Conservation (phyloP, 2,113 vertebrate species). For the Vimba vimba region DNA sequence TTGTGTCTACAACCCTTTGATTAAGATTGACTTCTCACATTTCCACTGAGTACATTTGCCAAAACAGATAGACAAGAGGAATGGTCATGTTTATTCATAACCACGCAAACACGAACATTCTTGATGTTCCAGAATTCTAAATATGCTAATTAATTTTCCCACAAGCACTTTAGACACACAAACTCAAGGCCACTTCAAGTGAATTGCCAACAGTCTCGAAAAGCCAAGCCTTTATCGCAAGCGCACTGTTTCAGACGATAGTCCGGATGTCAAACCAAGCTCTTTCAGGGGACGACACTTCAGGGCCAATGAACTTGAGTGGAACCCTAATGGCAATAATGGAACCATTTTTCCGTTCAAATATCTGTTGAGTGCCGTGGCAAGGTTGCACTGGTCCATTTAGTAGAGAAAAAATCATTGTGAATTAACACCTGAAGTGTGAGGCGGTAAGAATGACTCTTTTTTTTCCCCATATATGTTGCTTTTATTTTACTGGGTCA, state of each 20-base stretch:
- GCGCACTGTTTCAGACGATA: neutral
- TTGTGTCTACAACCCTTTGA: slow-evolving; percentile 38
- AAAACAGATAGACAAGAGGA: slow-evolving; percentile 35
- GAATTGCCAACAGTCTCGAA: slow-evolving; percentile 9
- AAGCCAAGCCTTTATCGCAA: slow-evolving; percentile 35
- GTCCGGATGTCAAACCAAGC: slow-evolving; percentile 35
- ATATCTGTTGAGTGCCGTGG: neutral
- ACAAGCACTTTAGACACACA: slow-evolving; percentile 19
- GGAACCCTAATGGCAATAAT: slow-evolving; percentile 30
- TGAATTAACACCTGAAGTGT: neutral
- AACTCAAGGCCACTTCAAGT: slow-evolving; percentile 30
- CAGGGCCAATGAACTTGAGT: slow-evolving; percentile 40
- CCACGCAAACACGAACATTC: neutral
- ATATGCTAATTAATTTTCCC: slow-evolving; percentile 41
- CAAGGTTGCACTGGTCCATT: neutral
- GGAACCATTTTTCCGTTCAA: neutral
- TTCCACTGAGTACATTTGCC: slow-evolving; percentile 30
- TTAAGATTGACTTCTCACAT: slow-evolving; percentile 50
- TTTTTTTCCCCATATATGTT: neutral
- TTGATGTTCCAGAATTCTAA: slow-evolving; percentile 30
- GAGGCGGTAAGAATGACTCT: neutral
- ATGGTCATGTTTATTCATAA: slow-evolving; percentile 45
- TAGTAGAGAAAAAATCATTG: neutral
- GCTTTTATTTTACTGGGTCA: neutral
- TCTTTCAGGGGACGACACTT: neutral